These are phyloP conservation scores for Agrotis ipsilon DNA, from an alignment of 2,888 invertebrate genomes.

Conservation along the genomic window DNA sequence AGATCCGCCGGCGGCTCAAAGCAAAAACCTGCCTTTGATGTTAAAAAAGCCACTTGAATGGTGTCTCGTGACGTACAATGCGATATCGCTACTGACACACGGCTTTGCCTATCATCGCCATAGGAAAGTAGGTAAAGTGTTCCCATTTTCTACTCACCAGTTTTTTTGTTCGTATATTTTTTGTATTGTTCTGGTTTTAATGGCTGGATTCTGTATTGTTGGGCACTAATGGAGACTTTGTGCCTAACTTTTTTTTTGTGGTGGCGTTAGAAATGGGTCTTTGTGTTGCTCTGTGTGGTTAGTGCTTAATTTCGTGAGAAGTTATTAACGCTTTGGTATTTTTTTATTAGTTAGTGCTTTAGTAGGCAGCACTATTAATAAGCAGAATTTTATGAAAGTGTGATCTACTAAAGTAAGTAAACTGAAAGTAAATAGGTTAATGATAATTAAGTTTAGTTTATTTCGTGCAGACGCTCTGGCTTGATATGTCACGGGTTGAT, in stretches of 20 bases:
- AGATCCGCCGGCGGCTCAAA: slow-evolving; percentile 69
- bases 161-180: slow-evolving; percentile 56
- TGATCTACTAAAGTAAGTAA: no score
- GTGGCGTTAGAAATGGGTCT: slow-evolving; percentile 25
- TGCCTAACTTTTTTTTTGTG: slow-evolving; percentile 37
- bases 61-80: slow-evolving; percentile 74
- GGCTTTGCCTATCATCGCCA: slow-evolving; percentile 55
- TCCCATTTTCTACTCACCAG: slow-evolving; percentile 59
- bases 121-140: slow-evolving; percentile 64
- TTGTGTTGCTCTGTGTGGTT: slow-evolving; percentile 5
- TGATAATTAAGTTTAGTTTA: no score
- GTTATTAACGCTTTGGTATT: background rate
- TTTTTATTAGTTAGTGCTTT: background rate
- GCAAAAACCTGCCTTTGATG: slow-evolving; percentile 79
- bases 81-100: slow-evolving; percentile 58
- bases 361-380: no score
- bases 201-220: slow-evolving; percentile 56
- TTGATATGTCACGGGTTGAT: no score
- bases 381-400: no score
- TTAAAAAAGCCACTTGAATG: slow-evolving; percentile 82
- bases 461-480: no score
- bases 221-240: slow-evolving; percentile 37
- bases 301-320: background rate
- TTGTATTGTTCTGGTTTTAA: slow-evolving; percentile 56
- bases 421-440: no score